Base-by-base conservation (phyloP, 2,113 vertebrate species). In the Madoqua kirkii region DNA sequence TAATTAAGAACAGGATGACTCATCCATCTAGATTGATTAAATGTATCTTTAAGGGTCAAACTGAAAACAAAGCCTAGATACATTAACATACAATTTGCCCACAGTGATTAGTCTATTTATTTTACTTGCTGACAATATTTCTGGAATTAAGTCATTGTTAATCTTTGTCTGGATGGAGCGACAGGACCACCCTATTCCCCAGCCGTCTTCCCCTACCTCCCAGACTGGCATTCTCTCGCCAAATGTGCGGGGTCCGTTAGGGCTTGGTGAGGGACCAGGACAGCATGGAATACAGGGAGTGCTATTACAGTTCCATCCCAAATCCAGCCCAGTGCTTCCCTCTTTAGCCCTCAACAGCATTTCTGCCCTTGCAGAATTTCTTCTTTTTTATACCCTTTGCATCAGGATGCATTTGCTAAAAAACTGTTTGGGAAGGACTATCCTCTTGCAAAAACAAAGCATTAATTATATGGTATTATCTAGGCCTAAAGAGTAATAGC, bases 111-210 rank as follows among this genome's bases (percentile, higher is more conserved):
- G 94, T 98, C 98, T 98, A 98, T 98, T 98, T 98, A 96, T 96
- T 97, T 98, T 98, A 98, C 97, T 99, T 98, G 97, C 98, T 98
- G 98, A 97, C 98, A 95, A 97, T 98, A 96, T 98, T 99, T 98
- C 98, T 98, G 97, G 94, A 97, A 96, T 98, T 98, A 99, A 99
- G 97, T 98, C 98, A 98, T 94, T 95, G 97, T 98, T 98, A 99
- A 99, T 99, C 98, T 97, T 94, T 91, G 95, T 98, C 97, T 98
- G 95, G 86, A 93, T 64, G 55, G 62, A 89, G 62, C 76, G 91
- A 95, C 76, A 74, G 76, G 97, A 97, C 97, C 93, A 97, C 98
- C 96, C 96, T 97, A 94, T n/a, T 89, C 57, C 55, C 64, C 59
- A 87, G 91, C 48, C 78, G 81, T 97, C 94, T 81, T 87, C 92